A percentile compares a stretch with the other conserved stretches of the same genome.
Evolutionary conservation across 2,113 vertebrate species (phyloP).

Genomic region (Psilopsiagon aymara): DNA sequence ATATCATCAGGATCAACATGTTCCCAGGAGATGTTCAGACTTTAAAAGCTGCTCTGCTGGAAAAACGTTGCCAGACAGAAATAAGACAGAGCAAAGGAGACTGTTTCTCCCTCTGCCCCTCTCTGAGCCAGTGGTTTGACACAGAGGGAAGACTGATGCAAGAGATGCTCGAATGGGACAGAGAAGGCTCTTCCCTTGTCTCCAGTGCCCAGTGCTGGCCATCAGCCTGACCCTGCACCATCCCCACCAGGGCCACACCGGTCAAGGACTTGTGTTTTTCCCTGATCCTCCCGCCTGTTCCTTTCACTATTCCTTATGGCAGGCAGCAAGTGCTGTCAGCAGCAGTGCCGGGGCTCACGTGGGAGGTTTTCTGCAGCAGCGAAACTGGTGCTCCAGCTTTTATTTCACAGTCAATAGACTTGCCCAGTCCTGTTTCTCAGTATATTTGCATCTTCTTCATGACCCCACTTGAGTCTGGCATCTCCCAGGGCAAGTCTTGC

Average conservation of each 20-base stretch:
- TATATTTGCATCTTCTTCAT: background rate
- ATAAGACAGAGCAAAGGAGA: background rate
- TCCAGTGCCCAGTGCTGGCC: background rate
- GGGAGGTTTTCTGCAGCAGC: background rate
- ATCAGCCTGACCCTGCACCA: background rate
- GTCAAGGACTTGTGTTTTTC: background rate
- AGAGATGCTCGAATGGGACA: background rate
- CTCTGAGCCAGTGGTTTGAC: background rate
- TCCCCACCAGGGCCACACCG: fast-evolving
- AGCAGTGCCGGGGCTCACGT: fast-evolving
- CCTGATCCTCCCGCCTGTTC: background rate
- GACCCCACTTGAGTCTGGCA: background rate
- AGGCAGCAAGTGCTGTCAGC: background rate
- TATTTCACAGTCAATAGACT: background rate
- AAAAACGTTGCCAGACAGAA: constrained; percentile 40
- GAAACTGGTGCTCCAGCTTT: background rate
- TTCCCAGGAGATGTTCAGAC: constrained; percentile 41
- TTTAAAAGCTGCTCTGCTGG: constrained; percentile 45
- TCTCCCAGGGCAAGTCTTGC: background rate
- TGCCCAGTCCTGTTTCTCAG: background rate
- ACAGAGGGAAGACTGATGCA: background rate
- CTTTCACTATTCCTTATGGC: background rate
- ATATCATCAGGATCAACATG: constrained; percentile 35
- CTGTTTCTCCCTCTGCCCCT: background rate
- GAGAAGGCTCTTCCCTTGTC: background rate